A percentile compares a stretch with the other conserved stretches of the same genome.
Conservation (phyloP, 2,797 vertebrate genomes). For the Mus spretus region DNA sequence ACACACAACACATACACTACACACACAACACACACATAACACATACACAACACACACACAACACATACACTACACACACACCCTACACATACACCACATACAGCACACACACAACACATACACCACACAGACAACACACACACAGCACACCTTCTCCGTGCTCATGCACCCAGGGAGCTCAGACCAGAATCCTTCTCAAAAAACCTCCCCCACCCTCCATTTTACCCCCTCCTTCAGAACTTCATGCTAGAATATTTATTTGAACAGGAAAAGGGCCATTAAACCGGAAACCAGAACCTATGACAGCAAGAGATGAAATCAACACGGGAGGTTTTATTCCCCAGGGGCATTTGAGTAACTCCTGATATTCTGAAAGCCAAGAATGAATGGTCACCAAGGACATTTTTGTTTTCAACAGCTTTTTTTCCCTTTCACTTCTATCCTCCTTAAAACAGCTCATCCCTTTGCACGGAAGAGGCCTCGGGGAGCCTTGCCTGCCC, state of each 20-base stretch:
- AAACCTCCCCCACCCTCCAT: background rate
- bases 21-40: background rate
- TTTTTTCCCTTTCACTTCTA: background rate
- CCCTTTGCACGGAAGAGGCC: background rate
- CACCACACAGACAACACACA: background rate
- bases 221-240: conserved; percentile 16
- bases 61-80: background rate
- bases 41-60: background rate
- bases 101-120: no score
- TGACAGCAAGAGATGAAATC: conserved; percentile 54
- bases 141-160: background rate
- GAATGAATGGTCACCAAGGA: conserved; percentile 69
- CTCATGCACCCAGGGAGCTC: conserved; percentile 93
- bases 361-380: conserved; percentile 67
- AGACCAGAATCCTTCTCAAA: conserved; percentile 89
- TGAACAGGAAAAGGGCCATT: conserved; percentile 72
- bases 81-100: background rate
- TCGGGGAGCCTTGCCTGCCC: conserved; percentile 26
- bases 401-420: conserved; percentile 62
- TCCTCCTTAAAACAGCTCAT: conserved; percentile 70
- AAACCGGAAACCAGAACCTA: conserved; percentile 36
- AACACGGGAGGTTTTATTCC: conserved; percentile 48
- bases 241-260: conserved; percentile 12
- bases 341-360: conserved; percentile 57
- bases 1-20: background rate